These are phyloP conservation scores for Pollenia amentaria DNA, from an alignment of 2,888 invertebrate genomes.

Conservation along the genomic window DNA sequence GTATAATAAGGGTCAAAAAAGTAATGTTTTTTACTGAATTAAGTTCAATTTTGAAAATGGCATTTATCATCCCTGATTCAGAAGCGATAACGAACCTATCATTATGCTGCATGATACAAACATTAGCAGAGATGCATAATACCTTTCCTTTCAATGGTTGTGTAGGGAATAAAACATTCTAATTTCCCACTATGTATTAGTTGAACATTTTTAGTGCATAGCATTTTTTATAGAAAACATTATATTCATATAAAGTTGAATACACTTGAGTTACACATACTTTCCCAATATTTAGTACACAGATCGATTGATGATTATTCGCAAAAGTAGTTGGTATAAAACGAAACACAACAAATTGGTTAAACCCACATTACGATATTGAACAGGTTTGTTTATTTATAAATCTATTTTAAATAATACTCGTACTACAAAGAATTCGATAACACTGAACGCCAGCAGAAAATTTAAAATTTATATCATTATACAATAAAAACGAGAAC, in stretches of 20 bases:
- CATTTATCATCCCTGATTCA: too few species aligned
- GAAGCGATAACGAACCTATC: too few species aligned
- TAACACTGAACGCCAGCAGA: neutral
- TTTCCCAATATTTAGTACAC: neutral
- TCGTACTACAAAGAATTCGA: neutral
- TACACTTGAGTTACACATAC: neutral
- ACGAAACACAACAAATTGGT: neutral
- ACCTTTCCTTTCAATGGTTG: too few species aligned
- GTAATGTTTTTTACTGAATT: too few species aligned
- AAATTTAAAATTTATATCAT: conserved; percentile 20
- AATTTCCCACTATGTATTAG: too few species aligned
- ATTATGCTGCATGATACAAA: too few species aligned
- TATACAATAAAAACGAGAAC: conserved; percentile 14
- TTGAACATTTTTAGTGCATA: too few species aligned
- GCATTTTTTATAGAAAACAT: too few species aligned
- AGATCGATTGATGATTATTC: neutral
- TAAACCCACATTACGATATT: neutral
- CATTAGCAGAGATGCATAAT: too few species aligned
- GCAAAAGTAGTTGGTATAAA: neutral
- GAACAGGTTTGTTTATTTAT: conserved; percentile 11
- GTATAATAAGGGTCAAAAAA: too few species aligned
- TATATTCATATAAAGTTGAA: neutral
- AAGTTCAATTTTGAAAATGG: too few species aligned
- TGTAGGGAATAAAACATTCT: too few species aligned
- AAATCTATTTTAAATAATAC: neutral